Conservation (phyloP, 2,797 vertebrate species). For the Falco peregrinus region DNA sequence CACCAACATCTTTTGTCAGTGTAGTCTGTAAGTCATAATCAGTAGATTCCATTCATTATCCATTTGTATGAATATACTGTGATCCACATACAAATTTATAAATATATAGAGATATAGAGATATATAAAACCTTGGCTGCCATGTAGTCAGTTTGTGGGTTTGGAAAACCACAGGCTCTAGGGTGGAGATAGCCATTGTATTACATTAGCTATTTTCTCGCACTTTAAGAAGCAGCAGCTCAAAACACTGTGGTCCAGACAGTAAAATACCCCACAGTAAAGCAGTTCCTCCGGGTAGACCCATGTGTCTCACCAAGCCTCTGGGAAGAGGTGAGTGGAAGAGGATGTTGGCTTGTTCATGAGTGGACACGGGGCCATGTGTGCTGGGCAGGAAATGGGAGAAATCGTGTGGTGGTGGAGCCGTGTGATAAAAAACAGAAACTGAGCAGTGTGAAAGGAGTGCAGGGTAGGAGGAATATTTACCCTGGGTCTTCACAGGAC, state of each 20-base stretch:
- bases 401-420: neutral
- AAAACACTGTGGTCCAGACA: neutral
- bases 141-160: neutral
- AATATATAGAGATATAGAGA: neutral
- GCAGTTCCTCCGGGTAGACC: neutral
- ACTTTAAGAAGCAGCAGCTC: neutral
- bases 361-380: neutral
- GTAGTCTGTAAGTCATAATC: neutral
- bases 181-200: constrained; percentile 16
- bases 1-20: neutral
- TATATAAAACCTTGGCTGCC: neutral
- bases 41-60: neutral
- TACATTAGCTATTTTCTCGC: constrained; percentile 1
- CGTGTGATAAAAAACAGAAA: neutral
- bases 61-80: neutral
- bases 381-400: neutral
- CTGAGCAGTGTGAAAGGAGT: neutral
- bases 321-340: neutral
- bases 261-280: neutral
- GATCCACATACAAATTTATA: neutral
- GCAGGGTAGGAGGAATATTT: neutral
- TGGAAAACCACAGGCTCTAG: constrained; percentile 10
- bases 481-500: neutral
- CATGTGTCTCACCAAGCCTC: neutral
- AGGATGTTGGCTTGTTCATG: neutral